These are phyloP conservation scores for pig (Sus scrofa) DNA, from an alignment of 2,113 vertebrate genomes.

Conservation along the genomic window T2T-Sscrofa CM000830.6:133101001-133101500, in stretches of 20 bases:
- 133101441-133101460: neutral
- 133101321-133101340: neutral
- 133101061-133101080: neutral
- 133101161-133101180: neutral
- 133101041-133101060: neutral
- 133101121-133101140: neutral
- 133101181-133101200: neutral
- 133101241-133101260: no score
- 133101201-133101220: neutral
- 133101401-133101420: neutral
- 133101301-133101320: neutral
- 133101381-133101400: neutral
- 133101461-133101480: neutral
- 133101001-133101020: neutral
- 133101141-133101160: neutral
- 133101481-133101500: neutral
- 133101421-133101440: neutral
- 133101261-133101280: neutral
- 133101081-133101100: neutral
- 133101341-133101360: neutral
- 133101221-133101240: neutral
- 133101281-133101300: neutral
- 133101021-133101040: neutral
- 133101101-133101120: neutral
- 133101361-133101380: neutral